phyloP scores from a whole-genome alignment of 2,113 vertebrate genomes.

The cattle (Bos taurus) region ARS-UCD2.0 NC_037357.1:102441501-102442000 shows the following conservation, averaged over 20 bases:
- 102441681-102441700: neutral
- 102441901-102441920: neutral
- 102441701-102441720: neutral
- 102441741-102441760: slow-evolving; percentile 55
- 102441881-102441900: slow-evolving; percentile 24
- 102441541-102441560: neutral
- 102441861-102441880: neutral
- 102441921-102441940: neutral
- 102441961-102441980: neutral
- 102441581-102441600: neutral
- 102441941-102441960: neutral
- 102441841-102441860: slow-evolving; percentile 40
- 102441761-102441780: slow-evolving; percentile 44
- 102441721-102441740: slow-evolving; percentile 30
- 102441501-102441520: neutral
- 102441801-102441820: slow-evolving; percentile 10
- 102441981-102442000: slow-evolving; percentile 6
- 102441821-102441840: slow-evolving; percentile 53
- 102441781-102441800: slow-evolving; percentile 41
- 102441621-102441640: neutral
- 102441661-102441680: slow-evolving; percentile 18
- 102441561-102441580: neutral
- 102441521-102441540: neutral
- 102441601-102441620: neutral
- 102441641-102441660: neutral